Evolutionary conservation across 2,888 invertebrate species (phyloP), one percentile per base, ranked within the genome.

Genomic region (Lymantria dispar): DNA sequence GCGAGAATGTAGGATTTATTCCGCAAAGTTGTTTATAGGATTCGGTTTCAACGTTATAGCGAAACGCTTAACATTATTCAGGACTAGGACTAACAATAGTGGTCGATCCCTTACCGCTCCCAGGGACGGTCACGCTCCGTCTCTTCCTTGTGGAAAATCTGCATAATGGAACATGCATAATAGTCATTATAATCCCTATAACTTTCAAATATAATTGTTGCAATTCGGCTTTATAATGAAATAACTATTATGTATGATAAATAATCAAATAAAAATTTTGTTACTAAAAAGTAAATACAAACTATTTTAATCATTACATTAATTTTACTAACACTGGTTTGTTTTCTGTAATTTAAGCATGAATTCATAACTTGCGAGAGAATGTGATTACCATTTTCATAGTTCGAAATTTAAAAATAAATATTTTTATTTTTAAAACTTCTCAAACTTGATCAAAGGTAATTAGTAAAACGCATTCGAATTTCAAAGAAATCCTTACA

Each of bases 11-110:
- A 70, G 80, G 75, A 86, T 87, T 84, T 86, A 86, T 86, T 86
- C 83, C 75, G 74, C 75, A 74, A 85, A 85, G 83, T 83, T 78
- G 84, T 86, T 84, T 84, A 84, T 84, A 80, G 80, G 76, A 74
- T 66, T 69, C 68, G 74, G 70, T 72, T 73, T 68, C 64, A 70
- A 72, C 71, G 74, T 64, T 69, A 66, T 65, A 68, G 78, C 74
- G 72, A 72, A 79, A 75, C 81, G 78, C 78, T 80, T 83, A 64
- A 84, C 86, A 88, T 86, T 86, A 85, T 84, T 81, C 87, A 83
- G 73, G 74, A 67, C 77, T 85, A 82, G 72, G 72, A 68, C 76
- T 76, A 64, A 75, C 80, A 79, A 77, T 76, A 72, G 74, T 73
- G 71, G 70, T 67, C 70, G 62, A 60, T 68, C 56, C 58, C 56